Conservation (phyloP, 2,888 invertebrate genomes). For the Melanotus villosus region DNA sequence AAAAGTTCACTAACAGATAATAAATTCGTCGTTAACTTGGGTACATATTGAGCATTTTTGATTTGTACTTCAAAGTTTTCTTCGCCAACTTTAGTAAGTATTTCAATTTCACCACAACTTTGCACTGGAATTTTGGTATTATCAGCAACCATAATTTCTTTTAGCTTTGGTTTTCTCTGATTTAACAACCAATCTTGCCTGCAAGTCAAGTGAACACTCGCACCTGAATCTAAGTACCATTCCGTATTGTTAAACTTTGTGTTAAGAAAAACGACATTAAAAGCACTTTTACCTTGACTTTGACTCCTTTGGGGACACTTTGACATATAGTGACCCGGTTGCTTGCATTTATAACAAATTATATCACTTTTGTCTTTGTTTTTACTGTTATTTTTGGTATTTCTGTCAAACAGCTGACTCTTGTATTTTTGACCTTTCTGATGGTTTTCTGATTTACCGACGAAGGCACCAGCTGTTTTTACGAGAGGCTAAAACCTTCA, state of each 20-base stretch:
- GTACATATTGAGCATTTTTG: conserved; percentile 32
- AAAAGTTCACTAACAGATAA: conserved; percentile 42
- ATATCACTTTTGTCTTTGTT: conserved; percentile 10
- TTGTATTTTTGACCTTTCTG: too few relatives aligned
- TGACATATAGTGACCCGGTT: conserved; percentile 44
- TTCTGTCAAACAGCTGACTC: too few relatives aligned
- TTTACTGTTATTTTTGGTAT: too few relatives aligned
- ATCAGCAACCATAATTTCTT: conserved; percentile 39
- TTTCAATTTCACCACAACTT: conserved; percentile 29
- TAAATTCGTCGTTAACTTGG: conserved; percentile 41
- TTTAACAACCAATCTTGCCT: conserved; percentile 39
- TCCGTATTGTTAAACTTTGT: conserved; percentile 50
- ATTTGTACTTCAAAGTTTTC: conserved; percentile 25
- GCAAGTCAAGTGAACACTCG: conserved; percentile 54
- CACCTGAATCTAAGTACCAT: conserved; percentile 57
- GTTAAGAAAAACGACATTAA: conserved; percentile 54
- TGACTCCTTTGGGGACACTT: conserved; percentile 4
- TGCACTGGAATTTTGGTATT: conserved; percentile 17
- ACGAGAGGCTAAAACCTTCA: too few relatives aligned
- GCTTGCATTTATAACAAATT: conserved; percentile 43
- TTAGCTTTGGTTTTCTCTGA: background rate
- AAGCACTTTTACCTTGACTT: conserved; percentile 42
- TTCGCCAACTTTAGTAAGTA: conserved; percentile 22
- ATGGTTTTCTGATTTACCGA: too few relatives aligned
- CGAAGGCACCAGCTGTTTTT: too few relatives aligned